These are phyloP conservation scores for Planococcus citri DNA, from an alignment of 1,140 invertebrate species.

Conservation along the genomic window DNA sequence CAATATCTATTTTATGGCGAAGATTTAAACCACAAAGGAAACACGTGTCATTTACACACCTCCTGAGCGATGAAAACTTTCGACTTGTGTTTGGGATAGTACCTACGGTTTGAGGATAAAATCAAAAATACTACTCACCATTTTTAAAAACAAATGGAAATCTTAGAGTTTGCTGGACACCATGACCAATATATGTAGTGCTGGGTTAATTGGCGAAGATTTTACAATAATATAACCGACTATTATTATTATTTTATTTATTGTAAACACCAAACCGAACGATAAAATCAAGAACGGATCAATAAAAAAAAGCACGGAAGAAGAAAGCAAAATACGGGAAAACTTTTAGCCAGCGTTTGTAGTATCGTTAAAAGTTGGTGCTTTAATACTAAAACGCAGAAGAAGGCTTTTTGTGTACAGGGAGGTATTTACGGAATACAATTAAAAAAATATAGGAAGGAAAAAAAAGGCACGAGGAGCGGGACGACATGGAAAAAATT, in stretches of 20 bases:
- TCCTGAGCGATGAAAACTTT: not conserved
- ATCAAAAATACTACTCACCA: not conserved
- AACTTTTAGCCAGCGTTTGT: constrained; percentile 11
- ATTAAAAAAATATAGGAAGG: constrained; percentile 16
- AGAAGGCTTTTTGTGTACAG: constrained; percentile 12
- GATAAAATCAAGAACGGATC: constrained; percentile 15
- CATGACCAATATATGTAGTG: too few species aligned
- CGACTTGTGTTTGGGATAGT: not conserved
- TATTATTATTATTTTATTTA: too few species aligned
- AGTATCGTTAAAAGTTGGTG: constrained; percentile 19
- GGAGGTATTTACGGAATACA: constrained; percentile 19
- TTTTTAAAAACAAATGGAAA: too few species aligned
- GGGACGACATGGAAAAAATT: not conserved
- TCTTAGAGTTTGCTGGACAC: too few species aligned
- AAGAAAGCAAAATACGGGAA: constrained; percentile 17
- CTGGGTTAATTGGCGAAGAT: too few species aligned
- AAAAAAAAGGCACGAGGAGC: constrained; percentile 10
- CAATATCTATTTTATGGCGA: not conserved
- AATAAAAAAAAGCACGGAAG: constrained; percentile 11
- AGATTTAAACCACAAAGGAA: not conserved
- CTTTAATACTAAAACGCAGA: constrained; percentile 17
- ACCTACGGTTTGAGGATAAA: not conserved
- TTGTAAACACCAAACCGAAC: constrained; percentile 11
- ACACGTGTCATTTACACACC: constrained; percentile 1
- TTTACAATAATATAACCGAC: too few species aligned